phyloP scores from a whole-genome alignment of 2,888 invertebrate species.

The Emesis furor region DNA sequence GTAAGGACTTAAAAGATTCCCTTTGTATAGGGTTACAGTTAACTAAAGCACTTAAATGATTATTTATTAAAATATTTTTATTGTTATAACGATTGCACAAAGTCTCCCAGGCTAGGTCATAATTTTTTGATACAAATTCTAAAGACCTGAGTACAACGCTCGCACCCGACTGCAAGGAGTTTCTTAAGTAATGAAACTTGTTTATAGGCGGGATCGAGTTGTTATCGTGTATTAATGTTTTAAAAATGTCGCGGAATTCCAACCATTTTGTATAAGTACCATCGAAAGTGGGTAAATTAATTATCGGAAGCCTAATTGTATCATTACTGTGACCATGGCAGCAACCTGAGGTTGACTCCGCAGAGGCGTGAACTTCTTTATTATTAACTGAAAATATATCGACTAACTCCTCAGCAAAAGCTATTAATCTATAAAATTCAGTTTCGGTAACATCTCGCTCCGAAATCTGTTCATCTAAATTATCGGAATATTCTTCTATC shows the following conservation, averaged over 20 bases:
- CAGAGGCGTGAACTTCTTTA: too few relatives aligned
- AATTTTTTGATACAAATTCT: constrained; percentile 47
- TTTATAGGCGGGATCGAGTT: constrained; percentile 61
- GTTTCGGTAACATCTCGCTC: too few relatives aligned
- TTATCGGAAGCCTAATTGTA: constrained; percentile 38
- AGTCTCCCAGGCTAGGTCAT: constrained; percentile 44
- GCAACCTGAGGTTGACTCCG: too few relatives aligned
- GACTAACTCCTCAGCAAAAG: too few relatives aligned
- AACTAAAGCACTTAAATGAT: constrained; percentile 48
- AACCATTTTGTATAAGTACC: constrained; percentile 63
- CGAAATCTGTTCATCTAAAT: too few relatives aligned
- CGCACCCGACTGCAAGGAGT: constrained; percentile 59
- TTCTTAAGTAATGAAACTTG: constrained; percentile 70
- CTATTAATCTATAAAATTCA: too few relatives aligned
- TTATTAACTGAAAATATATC: too few relatives aligned
- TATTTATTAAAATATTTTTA: constrained; percentile 45
- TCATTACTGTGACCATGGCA: too few relatives aligned
- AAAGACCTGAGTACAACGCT: constrained; percentile 45
- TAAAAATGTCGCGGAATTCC: constrained; percentile 65
- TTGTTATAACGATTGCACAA: constrained; percentile 45
- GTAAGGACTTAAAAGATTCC: constrained; percentile 31
- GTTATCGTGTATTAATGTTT: constrained; percentile 64
- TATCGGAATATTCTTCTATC: too few relatives aligned
- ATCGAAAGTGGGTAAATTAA: constrained; percentile 65
- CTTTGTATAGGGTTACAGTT: constrained; percentile 25